Percentiles rank a stretch among this genome's conserved stretches.
Conservation (phyloP, 2,888 invertebrate species). For the Torymus aiolomorphi region DNA sequence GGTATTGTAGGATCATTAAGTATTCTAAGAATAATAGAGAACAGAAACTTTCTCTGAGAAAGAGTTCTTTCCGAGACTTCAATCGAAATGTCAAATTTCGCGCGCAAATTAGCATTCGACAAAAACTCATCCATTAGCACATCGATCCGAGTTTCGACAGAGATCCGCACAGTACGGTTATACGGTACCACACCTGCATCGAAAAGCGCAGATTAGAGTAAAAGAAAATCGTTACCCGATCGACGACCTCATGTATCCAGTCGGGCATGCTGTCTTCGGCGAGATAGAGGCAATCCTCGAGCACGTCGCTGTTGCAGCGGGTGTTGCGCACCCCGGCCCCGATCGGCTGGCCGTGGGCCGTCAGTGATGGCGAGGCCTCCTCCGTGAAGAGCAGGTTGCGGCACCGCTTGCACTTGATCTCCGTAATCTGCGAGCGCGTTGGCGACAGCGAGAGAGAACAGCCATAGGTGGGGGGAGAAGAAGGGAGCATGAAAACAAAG, state of each 20-base stretch:
- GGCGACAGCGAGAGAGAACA: neutral
- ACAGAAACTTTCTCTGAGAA: too few relatives aligned
- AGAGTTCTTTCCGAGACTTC: too few relatives aligned
- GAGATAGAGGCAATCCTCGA: slow-evolving; percentile 64
- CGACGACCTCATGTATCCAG: slow-evolving; percentile 63
- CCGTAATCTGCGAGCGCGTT: slow-evolving; percentile 60
- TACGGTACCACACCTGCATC: too few relatives aligned
- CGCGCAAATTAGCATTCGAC: too few relatives aligned
- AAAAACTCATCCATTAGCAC: too few relatives aligned
- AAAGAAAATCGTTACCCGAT: slow-evolving; percentile 55
- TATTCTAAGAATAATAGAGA: too few relatives aligned
- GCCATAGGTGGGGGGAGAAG: neutral
- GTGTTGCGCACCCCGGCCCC: slow-evolving; percentile 57
- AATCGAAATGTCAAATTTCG: too few relatives aligned
- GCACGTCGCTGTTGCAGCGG: slow-evolving; percentile 63
- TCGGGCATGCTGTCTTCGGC: slow-evolving; percentile 64
- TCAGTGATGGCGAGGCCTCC: slow-evolving; percentile 63
- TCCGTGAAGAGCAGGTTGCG: slow-evolving; percentile 64
- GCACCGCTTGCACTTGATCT: slow-evolving; percentile 65
- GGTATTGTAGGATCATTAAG: too few relatives aligned
- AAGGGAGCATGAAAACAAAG: neutral
- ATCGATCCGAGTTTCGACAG: too few relatives aligned
- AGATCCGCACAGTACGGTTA: too few relatives aligned
- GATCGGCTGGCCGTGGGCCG: slow-evolving; percentile 62
- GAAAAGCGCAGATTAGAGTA: neutral